These are phyloP conservation scores for Hyperoodon ampullatus DNA, from an alignment of 2,113 vertebrate species.

Conservation along the genomic window DNA sequence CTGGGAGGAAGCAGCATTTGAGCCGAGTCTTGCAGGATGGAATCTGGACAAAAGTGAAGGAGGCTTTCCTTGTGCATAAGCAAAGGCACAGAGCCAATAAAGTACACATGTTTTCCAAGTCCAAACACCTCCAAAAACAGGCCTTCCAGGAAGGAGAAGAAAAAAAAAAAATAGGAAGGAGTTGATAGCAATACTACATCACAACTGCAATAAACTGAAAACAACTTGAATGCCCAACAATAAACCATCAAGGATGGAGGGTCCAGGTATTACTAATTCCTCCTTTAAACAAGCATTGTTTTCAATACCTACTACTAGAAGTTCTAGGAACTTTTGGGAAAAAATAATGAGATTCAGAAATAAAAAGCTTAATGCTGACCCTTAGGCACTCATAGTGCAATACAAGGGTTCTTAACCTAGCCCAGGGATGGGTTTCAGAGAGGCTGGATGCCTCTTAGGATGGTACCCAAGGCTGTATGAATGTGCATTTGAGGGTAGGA, in stretches of 20 bases:
- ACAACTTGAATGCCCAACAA: background rate
- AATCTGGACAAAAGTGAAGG: background rate
- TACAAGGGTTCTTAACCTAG: background rate
- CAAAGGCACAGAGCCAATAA: background rate
- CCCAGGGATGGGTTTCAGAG: background rate
- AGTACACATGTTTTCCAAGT: background rate
- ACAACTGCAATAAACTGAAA: background rate
- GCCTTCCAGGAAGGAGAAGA: background rate
- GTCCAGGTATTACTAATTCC: background rate
- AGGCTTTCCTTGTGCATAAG: background rate
- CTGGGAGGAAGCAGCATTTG: background rate
- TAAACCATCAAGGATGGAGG: background rate
- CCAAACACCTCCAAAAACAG: background rate
- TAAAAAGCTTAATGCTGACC: background rate
- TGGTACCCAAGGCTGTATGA: background rate
- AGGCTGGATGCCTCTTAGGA: rapidly evolving
- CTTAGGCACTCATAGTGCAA: background rate
- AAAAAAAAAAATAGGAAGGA: background rate
- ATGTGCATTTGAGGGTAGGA: background rate
- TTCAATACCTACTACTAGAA: background rate
- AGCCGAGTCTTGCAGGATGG: background rate
- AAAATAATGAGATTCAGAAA: background rate
- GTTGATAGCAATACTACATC: background rate
- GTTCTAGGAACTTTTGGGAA: background rate
- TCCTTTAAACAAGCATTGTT: background rate